These are phyloP conservation scores for Drosophila cardini DNA, from an alignment of 1,140 invertebrate species.

Conservation along the genomic window DNA sequence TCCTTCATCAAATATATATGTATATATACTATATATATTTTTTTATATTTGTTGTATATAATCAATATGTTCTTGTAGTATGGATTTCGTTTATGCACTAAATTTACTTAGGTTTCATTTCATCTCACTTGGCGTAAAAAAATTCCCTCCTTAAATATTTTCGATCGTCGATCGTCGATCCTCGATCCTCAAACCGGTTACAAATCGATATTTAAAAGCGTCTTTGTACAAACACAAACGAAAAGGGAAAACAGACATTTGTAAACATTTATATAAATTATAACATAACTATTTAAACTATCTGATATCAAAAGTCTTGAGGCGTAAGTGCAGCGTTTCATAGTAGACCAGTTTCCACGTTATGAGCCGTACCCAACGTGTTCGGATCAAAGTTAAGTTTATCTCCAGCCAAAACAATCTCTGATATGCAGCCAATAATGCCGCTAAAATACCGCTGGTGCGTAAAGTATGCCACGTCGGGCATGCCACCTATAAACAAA, in stretches of 20 bases:
- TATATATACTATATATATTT: conserved; percentile 48
- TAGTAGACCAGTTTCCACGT: conserved; percentile 83
- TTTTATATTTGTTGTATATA: conserved; percentile 65
- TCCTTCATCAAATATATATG: conserved; percentile 47
- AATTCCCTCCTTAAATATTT: conserved; percentile 35
- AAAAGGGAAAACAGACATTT: conserved; percentile 50
- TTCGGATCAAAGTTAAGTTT: conserved; percentile 84
- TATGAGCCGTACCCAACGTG: conserved; percentile 81
- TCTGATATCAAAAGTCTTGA: conserved; percentile 77
- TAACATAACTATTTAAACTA: conserved; percentile 74
- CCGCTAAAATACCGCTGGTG: conserved; percentile 89
- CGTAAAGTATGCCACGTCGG: conserved; percentile 88
- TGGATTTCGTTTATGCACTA: conserved; percentile 50
- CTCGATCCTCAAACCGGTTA: conserved; percentile 4
- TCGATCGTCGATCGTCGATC: too few relatives aligned
- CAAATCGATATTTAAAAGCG: conserved; percentile 69
- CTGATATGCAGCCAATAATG: conserved; percentile 92
- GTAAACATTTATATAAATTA: conserved; percentile 50
- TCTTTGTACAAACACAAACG: conserved; percentile 78
- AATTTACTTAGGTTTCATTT: conserved; percentile 60
- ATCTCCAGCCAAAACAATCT: conserved; percentile 92
- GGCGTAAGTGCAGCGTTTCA: conserved; percentile 77
- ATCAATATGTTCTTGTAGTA: conserved; percentile 65
- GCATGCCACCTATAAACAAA: conserved; percentile 89
- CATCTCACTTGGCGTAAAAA: conserved; percentile 70